Base-by-base conservation (phyloP, 2,797 vertebrate genomes). In the Diplodus puntazzo region DNA sequence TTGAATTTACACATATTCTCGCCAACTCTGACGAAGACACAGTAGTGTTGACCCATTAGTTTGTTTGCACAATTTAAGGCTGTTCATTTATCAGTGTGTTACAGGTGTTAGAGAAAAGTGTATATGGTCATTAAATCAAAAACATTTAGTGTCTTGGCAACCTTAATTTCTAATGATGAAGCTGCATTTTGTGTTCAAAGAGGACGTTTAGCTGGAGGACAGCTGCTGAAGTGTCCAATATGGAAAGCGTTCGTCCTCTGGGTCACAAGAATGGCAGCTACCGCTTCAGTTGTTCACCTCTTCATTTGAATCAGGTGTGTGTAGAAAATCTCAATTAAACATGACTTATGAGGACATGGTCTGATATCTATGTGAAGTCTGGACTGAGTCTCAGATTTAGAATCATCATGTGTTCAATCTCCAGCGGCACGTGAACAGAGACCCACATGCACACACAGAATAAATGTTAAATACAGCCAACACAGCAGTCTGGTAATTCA, bases 381-480 rank as follows among this genome's bases (percentile, higher is more conserved):
- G 34, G 34, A 34, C 1, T 34, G 34, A 34, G 34, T 34, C 34
- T 34, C 9, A 34, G 34, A 34, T 34, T 34, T 69, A 69, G 55
- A 73, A 46, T 60, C 58, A 70, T 18, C n/a, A 73, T 30, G 42
- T 49, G 66, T 71, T 69, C 39, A 68, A 49, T 57, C 16, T 50
- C 54, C 25, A 23, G 1, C 34, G 53, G 60, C 17, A 23, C 34
- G 14, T 0, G 54, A 85, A 46, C 2, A 25, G 2, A 55, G 21
- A 43, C 23, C 17, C 9, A 20, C 4, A 12, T 16, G n/a, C 20
- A 65, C 60, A 63, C 52, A 69, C 25, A 23, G n/a, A 52, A 71
- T 18, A 30, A 73, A 71, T 67, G 67, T 50, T 39, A 69, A 67
- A 48, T 69, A 65, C 49, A 80, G 60, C 62, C 42, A 54, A 63